phyloP scores from a whole-genome alignment of 2,888 invertebrate genomes.

The Agrotis puta region DNA sequence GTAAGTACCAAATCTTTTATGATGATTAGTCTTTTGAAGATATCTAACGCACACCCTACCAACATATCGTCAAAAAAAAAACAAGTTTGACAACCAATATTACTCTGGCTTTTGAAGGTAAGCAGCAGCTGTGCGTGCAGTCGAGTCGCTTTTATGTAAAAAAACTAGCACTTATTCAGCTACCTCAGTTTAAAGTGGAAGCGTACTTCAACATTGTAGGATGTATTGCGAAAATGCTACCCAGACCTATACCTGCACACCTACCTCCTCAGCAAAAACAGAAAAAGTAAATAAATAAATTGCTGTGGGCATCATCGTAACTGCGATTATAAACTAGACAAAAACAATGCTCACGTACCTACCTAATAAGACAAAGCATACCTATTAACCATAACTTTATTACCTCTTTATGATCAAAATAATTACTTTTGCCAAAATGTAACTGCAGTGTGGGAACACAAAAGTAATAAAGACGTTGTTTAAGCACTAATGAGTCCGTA shows the following conservation, averaged over 20 bases:
- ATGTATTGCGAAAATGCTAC: too few relatives aligned
- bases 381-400: constrained; percentile 8
- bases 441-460: constrained; percentile 35
- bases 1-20: too few relatives aligned
- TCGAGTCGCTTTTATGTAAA: too few relatives aligned
- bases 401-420: constrained; percentile 14
- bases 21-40: neutral
- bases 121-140: too few relatives aligned
- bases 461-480: constrained; percentile 26
- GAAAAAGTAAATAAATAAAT: neutral
- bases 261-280: neutral
- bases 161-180: too few relatives aligned
- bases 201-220: too few relatives aligned
- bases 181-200: too few relatives aligned
- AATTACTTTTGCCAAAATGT: constrained; percentile 25
- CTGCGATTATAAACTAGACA: neutral
- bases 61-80: too few relatives aligned
- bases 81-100: too few relatives aligned
- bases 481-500: constrained; percentile 50
- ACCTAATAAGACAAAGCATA: constrained; percentile 12
- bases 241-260: too few relatives aligned
- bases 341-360: constrained; percentile 10
- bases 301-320: neutral
- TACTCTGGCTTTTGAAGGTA: too few relatives aligned
- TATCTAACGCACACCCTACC: too few relatives aligned